Conservation (phyloP, 2,113 vertebrate genomes). For the Ictalurus punctatus region DNA sequence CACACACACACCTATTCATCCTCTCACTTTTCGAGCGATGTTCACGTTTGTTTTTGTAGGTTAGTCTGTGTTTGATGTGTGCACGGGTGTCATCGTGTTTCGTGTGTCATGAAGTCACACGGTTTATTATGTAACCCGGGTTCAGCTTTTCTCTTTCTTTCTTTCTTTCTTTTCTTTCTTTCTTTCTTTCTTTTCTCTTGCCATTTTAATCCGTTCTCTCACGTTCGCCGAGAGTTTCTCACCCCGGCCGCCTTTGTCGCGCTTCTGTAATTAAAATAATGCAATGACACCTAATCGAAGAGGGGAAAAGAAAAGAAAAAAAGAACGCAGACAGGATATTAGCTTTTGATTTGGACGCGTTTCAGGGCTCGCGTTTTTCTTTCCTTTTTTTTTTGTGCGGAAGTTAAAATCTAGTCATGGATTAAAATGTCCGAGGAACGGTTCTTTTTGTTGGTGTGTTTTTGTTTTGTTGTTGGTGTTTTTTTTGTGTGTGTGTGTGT, state of each 20-base stretch:
- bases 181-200: no score
- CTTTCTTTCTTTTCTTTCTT: no score
- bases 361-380: neutral
- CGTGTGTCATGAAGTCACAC: constrained; percentile 57
- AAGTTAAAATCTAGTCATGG: neutral
- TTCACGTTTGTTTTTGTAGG: constrained; percentile 45
- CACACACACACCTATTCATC: neutral
- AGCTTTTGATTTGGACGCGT: neutral
- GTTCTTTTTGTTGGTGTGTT: neutral
- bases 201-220: no score
- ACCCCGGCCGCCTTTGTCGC: no score
- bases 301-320: no score
- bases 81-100: constrained; percentile 59
- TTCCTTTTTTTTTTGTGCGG: neutral
- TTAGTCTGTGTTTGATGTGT: neutral
- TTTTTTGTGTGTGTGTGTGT: neutral
- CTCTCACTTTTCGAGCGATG: constrained; percentile 28
- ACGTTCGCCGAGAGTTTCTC: no score
- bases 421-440: neutral
- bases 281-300: no score
- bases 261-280: no score
- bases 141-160: neutral
- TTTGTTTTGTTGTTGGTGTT: neutral
- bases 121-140: constrained; percentile 62
- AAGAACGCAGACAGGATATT: neutral